Base-by-base conservation (phyloP, 2,113 vertebrate species). In the Chlorodrepanis virens region DNA sequence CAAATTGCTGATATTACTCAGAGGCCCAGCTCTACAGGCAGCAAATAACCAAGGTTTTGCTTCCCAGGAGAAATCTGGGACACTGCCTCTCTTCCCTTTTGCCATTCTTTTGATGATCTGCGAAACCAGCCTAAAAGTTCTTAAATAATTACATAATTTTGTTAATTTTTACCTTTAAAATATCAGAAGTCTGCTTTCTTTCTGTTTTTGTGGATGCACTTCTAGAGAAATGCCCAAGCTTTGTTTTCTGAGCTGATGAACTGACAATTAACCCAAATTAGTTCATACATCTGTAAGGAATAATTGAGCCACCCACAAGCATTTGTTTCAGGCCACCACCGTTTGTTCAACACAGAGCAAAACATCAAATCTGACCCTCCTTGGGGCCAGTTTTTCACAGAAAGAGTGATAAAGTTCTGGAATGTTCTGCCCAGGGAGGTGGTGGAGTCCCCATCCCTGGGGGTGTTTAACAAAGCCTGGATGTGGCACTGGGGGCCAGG, bases 251-350 rank as follows among this genome's bases (percentile, higher is more conserved):
- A 65, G 57, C 39, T 83, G 91, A 95, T 94, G 53, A 92, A 87
- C 83, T 94, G 93, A 91, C 56, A 94, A 92, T 95, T 92, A 94
- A 45, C 63, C 67, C 75, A 74, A 94, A 92, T 91, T 87, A 64
- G 14, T 39, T 87, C 31, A n/a, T 31, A 11, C 19, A 27, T 71
- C 45, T 82, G 61, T 49, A 72, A 91, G 86, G 84, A 56, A 53
- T 71, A 65, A 91, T 94, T 87, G 49, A 95, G 16, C n/a, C 60
- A 89, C 79, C 89, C 86, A 65, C 79, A 92, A 93, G 29, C 45
- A 64, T 89, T 94, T 87, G 52, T 87, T 89, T 64, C 56, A 68
- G 86, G 89, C 89, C 64, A 45, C 83, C 40, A 64, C 31, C n/a
- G 25, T 57, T 91, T 33, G 81, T 57, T 92, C 77, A 89, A 68